Base-by-base conservation (phyloP, 2,888 invertebrate genomes). In the Protophormia terraenovae region DNA sequence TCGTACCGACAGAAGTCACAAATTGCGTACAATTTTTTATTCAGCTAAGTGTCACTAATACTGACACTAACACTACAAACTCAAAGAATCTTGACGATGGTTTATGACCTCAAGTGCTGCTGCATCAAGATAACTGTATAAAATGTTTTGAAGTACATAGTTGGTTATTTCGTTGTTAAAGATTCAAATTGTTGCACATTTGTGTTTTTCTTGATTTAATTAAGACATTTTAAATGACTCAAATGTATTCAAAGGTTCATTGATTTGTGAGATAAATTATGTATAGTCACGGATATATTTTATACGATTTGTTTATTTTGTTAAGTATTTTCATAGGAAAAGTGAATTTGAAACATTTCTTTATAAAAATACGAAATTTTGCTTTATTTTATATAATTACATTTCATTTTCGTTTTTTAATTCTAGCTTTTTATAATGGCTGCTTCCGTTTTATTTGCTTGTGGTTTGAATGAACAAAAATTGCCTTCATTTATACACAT, bases 381-480 rank as follows among this genome's bases (percentile, higher is more conserved):
- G n/a, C n/a, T n/a, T n/a, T 6, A 22, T 50, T 53, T 53, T 7
- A 24, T 24, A 53, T 27, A 14, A 24, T 7, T 27, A n/a, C 1
- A 47, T 47, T 53, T 24, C 6, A 27, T 27, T 53, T 53, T 41
- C 27, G 5, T 38, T 29, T 27, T 67, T 19, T n/a, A 41, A 27
- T 69, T 78, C 6, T 41, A 72, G 79, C 22, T 19, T 12, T 2
- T 38, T 16, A 7, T 32, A 66, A 47, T 95, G 95, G 94, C 95
- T 86, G 93, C 95, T 85, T 94, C 95, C 87, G 93, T 96, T 73
- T 91, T 95, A 87, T 92, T 94, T 79, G 94, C 94, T 71, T 94
- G 97, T 76, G 95, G 95, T 67, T 93, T 96, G 86, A 93, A 92
- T 76, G 95, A 96, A 88, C 94, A 94, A 88, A 93, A 94, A 67